Conservation (phyloP, 2,113 vertebrate species). For the Leptocoma aspasia region DNA sequence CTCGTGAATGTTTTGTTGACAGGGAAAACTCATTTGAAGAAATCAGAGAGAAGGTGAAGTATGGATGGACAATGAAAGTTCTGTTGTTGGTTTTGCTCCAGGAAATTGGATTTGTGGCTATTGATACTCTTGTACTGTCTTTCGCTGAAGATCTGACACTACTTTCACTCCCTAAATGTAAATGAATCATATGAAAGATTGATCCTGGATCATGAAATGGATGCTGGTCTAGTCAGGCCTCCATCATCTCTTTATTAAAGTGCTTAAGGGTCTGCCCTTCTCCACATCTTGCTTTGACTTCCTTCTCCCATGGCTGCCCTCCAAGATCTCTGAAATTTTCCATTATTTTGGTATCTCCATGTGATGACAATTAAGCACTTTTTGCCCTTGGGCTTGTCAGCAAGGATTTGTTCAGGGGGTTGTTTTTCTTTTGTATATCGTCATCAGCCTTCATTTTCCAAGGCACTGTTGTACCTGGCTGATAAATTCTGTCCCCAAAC, state of each 20-base stretch:
- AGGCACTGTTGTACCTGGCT: not conserved
- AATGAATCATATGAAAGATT: too few species aligned
- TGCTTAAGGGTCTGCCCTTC: not conserved
- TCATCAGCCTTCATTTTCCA: not conserved
- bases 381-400: constrained; percentile 1
- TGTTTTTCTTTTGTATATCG: not conserved
- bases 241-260: not conserved
- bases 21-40: not conserved
- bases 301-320: not conserved
- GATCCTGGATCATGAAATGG: too few species aligned
- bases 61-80: not conserved
- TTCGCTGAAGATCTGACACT: not conserved
- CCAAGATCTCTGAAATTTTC: constrained; percentile 40
- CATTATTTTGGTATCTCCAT: not conserved
- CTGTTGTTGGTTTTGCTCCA: not conserved
- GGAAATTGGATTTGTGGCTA: not conserved
- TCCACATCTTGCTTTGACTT: not conserved
- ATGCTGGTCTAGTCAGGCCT: not conserved
- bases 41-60: not conserved
- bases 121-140: not conserved
- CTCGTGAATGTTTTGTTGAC: not conserved
- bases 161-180: not conserved
- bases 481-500: not conserved
- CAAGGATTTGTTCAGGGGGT: not conserved
- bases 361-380: not conserved